Base-by-base conservation (phyloP, 2,113 vertebrate genomes). In the Apaloderma vittatum region DNA sequence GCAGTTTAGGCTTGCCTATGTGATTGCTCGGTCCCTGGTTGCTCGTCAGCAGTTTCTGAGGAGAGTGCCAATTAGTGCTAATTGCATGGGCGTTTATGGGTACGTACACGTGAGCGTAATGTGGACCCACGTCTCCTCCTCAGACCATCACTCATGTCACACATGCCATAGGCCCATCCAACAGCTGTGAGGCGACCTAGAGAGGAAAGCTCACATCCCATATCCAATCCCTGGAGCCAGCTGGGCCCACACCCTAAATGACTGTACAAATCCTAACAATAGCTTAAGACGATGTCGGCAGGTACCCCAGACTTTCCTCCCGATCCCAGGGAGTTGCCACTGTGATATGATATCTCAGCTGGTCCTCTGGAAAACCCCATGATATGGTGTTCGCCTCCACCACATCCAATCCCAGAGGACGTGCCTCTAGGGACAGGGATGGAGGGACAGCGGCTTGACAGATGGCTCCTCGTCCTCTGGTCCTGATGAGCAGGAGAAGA, bases 231-330 rank as follows among this genome's bases (percentile, higher is more conserved):
- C 84, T 15, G 9, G 88, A 96, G 88, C 81, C 82, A 94, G 91
- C 82, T 95, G 85, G 63, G 78, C 43, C 68, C 4, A 1, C 77
- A 61, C 57, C 91, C 63, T 90, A 89, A 94, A 97, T 96, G 68
- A 90, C 86, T 63, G 30, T 91, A 94, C 96, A 94, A 93, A 97
- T 97, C 66, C 94, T 93, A 93, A 89, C 96, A 94, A 95, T 66
- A 90, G 66, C 70, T 85, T 83, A 67, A 70, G 86, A 94, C 2
- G 2, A n/a, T 5, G 10, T 27, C 1, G 1, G 63, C 55, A 52
- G 66, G 72, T 90, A 89, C n/a, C 73, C 40, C 70, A 68, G 92
- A 71, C 76, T 95, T 80, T 86, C 45, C 88, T 81, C 51, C 68
- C 92, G 84, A 30, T 55, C 78, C 66, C 52, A 16, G 95, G 65